phyloP scores from a whole-genome alignment of 2,113 vertebrate species.

The Hucho hucho region DNA sequence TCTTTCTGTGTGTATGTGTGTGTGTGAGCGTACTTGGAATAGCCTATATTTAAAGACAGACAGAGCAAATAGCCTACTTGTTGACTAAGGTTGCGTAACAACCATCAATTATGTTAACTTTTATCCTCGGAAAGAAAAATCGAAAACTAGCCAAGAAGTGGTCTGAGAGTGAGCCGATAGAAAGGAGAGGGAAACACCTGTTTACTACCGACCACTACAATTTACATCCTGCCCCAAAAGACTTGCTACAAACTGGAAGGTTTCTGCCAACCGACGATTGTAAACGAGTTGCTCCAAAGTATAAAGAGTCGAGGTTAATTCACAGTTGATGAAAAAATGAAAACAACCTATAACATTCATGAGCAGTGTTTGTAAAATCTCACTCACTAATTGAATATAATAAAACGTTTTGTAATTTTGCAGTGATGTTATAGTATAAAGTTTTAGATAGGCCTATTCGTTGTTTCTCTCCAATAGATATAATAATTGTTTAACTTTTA shows the following conservation, averaged over 20 bases:
- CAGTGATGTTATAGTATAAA: neutral
- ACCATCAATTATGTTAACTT: neutral
- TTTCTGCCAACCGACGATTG: conserved; percentile 47
- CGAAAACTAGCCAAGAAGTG: conserved; percentile 16
- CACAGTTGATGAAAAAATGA: conserved; percentile 1
- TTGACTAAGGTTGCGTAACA: neutral
- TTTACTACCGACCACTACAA: conserved; percentile 67
- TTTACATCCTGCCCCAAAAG: conserved; percentile 65
- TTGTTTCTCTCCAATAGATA: neutral
- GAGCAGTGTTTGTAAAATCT: too few species aligned
- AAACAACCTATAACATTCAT: neutral
- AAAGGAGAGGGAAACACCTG: conserved; percentile 71
- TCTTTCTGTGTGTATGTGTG: neutral
- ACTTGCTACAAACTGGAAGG: conserved; percentile 44
- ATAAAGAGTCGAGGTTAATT: neutral
- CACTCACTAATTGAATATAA: too few species aligned
- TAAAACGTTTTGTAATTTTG: too few species aligned
- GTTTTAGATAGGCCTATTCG: neutral
- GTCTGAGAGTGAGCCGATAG: conserved; percentile 5
- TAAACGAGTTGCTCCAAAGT: conserved; percentile 25
- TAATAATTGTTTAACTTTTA: neutral
- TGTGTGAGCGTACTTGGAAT: neutral
- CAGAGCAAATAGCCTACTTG: neutral
- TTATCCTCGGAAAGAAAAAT: conserved; percentile 1
- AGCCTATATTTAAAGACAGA: neutral